Evolutionary conservation across 2,113 vertebrate species (phyloP).

Genomic region (Indri indri): DNA sequence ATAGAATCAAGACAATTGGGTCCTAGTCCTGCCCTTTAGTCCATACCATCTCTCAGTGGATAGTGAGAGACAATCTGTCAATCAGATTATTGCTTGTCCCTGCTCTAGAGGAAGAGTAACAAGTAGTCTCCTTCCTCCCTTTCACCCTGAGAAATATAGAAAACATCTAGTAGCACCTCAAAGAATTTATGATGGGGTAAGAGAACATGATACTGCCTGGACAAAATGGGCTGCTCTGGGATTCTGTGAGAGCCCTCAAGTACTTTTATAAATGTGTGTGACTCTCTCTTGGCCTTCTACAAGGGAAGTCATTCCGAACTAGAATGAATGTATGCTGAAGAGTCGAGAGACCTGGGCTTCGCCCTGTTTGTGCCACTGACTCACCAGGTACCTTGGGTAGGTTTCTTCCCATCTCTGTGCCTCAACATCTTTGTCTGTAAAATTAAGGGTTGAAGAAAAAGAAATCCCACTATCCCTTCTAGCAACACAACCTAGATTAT

Average conservation of each 20-base stretch:
- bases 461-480: not conserved
- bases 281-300: not conserved
- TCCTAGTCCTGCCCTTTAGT: not conserved
- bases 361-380: not conserved
- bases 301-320: not conserved
- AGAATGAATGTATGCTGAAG: not conserved
- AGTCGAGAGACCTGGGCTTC: not conserved
- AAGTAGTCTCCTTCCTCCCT: not conserved
- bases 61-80: not conserved
- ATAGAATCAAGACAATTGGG: not conserved
- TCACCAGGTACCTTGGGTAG: not conserved
- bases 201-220: not conserved
- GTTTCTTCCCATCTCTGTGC: not conserved
- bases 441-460: not conserved
- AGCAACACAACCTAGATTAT: not conserved
- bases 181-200: not conserved
- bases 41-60: not conserved
- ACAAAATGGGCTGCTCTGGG: not conserved
- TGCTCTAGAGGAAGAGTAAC: not conserved
- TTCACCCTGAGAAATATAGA: not conserved
- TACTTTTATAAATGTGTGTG: not conserved
- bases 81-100: not conserved
- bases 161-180: not conserved
- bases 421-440: not conserved
- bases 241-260: not conserved